A percentile compares a stretch with the other conserved stretches of the same genome.
These are phyloP conservation scores for Pseudomyrmex concolor DNA, from an alignment of 1,140 invertebrate species.

Conservation along the genomic window DNA sequence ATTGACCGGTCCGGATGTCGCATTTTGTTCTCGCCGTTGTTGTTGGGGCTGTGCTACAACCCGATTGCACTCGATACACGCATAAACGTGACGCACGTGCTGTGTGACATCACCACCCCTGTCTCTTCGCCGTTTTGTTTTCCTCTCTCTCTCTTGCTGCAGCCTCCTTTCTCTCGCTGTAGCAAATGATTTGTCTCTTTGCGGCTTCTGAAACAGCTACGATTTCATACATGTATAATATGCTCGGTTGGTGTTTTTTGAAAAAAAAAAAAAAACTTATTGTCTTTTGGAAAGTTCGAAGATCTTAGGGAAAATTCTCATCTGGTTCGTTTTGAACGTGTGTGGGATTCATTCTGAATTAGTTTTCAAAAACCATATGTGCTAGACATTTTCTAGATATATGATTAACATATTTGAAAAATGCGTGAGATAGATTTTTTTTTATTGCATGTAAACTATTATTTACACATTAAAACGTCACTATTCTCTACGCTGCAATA, in stretches of 20 bases:
- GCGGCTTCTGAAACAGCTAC: conserved; percentile 73
- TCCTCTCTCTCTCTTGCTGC: conserved; percentile 2
- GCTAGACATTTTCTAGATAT: too few relatives aligned
- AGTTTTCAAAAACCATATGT: too few relatives aligned
- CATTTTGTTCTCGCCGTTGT: conserved; percentile 75
- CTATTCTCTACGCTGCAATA: too few relatives aligned
- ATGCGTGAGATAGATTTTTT: too few relatives aligned
- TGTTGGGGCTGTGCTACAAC: conserved; percentile 64
- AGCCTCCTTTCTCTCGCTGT: conserved; percentile 22
- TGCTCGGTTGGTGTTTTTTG: neutral
- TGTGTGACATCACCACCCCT: conserved; percentile 22
- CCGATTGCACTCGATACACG: conserved; percentile 70
- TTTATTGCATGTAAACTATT: too few relatives aligned
- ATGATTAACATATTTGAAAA: too few relatives aligned
- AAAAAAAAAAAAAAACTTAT: neutral
- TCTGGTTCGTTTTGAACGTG: neutral
- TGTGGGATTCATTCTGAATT: too few relatives aligned
- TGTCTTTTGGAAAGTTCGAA: neutral
- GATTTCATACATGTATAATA: conserved; percentile 27
- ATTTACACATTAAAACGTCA: too few relatives aligned
- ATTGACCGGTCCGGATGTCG: conserved; percentile 75
- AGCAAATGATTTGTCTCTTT: conserved; percentile 78
- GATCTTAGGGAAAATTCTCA: neutral
- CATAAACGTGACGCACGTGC: conserved; percentile 63
- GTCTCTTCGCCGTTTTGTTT: neutral